A percentile compares a stretch with the other conserved stretches of the same genome.
Evolutionary conservation across 2,113 vertebrate species (phyloP).

Genomic region (Myiopsitta monachus): DNA sequence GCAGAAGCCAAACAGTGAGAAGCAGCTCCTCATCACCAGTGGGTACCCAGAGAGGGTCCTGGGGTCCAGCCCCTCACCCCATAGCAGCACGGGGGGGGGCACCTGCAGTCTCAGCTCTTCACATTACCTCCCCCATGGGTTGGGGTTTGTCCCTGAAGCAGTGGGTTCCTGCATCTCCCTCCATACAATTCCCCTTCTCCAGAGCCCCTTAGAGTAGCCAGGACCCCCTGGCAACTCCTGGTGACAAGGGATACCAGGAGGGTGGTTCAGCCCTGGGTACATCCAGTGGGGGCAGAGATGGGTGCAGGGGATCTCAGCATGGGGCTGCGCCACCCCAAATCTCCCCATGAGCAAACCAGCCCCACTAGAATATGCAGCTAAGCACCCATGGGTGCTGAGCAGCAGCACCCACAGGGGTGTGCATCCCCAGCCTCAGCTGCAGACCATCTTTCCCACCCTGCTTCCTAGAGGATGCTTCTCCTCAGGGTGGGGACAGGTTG

Average conservation of each 20-base stretch:
- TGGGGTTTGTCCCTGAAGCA: not conserved
- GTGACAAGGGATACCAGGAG: not conserved
- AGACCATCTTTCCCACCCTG: not conserved
- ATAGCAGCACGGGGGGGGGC: not conserved
- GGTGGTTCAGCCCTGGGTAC: too few species aligned
- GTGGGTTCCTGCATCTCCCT: not conserved
- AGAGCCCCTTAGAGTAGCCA: rapidly evolving
- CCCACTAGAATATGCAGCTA: not conserved
- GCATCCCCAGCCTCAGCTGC: too few species aligned
- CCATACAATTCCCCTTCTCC: not conserved
- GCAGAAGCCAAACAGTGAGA: conserved; percentile 2
- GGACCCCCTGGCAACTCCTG: not conserved
- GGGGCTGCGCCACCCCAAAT: not conserved
- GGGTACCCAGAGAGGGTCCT: rapidly evolving
- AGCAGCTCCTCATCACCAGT: not conserved
- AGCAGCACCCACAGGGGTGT: too few species aligned
- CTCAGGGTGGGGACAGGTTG: not conserved
- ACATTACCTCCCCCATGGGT: not conserved
- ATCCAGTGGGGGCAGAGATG: rapidly evolving
- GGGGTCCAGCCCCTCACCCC: not conserved
- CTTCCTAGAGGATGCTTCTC: not conserved
- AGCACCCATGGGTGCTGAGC: not conserved
- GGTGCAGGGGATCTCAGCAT: rapidly evolving
- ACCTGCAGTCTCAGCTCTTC: not conserved
- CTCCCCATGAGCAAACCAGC: not conserved